phyloP scores from a whole-genome alignment of 2,888 invertebrate genomes.

The Cremastobaeus sp. region DNA sequence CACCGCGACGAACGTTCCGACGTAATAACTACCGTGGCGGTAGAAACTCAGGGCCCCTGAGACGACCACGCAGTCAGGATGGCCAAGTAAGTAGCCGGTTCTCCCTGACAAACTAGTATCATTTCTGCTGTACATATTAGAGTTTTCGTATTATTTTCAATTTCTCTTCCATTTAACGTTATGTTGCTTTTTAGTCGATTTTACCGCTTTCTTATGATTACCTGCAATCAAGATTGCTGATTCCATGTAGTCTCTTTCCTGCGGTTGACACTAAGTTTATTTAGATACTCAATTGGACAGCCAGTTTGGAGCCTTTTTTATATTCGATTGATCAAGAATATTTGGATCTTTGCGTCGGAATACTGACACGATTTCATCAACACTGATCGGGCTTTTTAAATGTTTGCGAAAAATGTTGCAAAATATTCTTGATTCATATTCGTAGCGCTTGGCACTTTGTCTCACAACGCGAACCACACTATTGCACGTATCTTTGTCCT shows the following conservation, averaged over 20 bases:
- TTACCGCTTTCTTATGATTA: constrained; percentile 11
- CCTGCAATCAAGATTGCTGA: background rate
- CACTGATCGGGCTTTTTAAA: background rate
- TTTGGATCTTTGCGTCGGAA: no score
- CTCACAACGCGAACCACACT: constrained; percentile 63
- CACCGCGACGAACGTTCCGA: constrained; percentile 85
- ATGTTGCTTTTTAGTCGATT: constrained; percentile 31
- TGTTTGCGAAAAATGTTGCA: background rate
- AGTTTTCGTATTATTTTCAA: background rate
- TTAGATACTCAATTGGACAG: constrained; percentile 1
- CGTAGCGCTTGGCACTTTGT: constrained; percentile 72
- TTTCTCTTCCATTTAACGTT: background rate
- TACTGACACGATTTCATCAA: background rate
- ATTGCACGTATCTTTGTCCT: constrained; percentile 76
- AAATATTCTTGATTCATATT: constrained; percentile 10
- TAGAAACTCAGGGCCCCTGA: constrained; percentile 80
- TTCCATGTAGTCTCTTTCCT: constrained; percentile 14
- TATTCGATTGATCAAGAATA: constrained; percentile 1
- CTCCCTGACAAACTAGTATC: no score
- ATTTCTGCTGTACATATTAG: constrained; percentile 19
- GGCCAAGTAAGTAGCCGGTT: constrained; percentile 75
- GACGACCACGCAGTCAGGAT: constrained; percentile 81
- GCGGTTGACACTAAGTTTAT: no score
- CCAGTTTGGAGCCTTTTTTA: background rate
- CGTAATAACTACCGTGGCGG: constrained; percentile 85